Conservation (phyloP, 1,140 invertebrate species). For the Chlorops oryzae region DNA sequence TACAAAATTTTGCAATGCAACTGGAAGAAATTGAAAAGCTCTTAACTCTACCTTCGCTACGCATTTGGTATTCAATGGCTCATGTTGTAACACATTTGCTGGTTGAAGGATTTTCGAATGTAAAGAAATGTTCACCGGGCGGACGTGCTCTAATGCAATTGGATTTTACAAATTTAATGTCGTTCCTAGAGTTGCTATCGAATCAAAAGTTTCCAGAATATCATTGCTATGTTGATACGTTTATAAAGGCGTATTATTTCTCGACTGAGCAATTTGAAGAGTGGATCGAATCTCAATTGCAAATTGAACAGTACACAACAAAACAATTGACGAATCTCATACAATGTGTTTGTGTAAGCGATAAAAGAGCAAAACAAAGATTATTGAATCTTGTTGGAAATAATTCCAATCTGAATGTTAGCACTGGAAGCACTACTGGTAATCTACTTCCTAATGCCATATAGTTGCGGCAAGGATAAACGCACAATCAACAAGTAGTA, state of each 20-base stretch:
- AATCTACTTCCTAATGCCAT: too few species aligned
- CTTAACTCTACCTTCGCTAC: constrained; percentile 64
- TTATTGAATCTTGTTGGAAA: constrained; percentile 66
- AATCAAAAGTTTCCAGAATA: constrained; percentile 78
- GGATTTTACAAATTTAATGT: constrained; percentile 92
- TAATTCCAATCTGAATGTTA: constrained; percentile 11
- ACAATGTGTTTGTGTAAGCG: constrained; percentile 78
- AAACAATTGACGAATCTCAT: constrained; percentile 83
- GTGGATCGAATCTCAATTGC: constrained; percentile 82
- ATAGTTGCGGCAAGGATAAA: constrained; percentile 8
- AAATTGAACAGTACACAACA: constrained; percentile 64
- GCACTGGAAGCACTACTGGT: constrained; percentile 9
- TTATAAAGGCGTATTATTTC: constrained; percentile 95
- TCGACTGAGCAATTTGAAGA: constrained; percentile 79
- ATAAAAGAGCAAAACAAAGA: constrained; percentile 77
- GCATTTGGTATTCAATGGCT: constrained; percentile 83
- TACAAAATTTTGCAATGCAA: constrained; percentile 71
- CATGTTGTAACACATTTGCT: constrained; percentile 77
- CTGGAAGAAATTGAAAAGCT: constrained; percentile 62
- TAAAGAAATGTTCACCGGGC: constrained; percentile 92
- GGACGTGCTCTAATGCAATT: constrained; percentile 95
- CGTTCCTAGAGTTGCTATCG: constrained; percentile 83
- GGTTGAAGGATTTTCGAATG: constrained; percentile 90
- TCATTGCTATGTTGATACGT: constrained; percentile 84
- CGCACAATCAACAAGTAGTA: too few species aligned